Base-by-base conservation (phyloP, 2,797 vertebrate species). In the Myotis planiceps region DNA sequence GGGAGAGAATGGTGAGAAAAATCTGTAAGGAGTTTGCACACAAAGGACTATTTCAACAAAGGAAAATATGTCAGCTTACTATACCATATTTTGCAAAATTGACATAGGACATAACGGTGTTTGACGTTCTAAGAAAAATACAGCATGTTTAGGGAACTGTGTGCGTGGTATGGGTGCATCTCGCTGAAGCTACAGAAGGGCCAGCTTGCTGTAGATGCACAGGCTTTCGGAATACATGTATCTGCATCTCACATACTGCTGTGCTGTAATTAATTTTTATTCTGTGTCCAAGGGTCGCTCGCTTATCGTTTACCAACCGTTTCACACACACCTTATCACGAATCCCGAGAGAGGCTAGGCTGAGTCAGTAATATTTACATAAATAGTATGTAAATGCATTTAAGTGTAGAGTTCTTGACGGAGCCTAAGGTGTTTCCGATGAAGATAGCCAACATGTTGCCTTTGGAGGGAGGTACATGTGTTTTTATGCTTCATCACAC, bases 61-160 rank as follows among this genome's bases (percentile, higher is more conserved):
- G 60, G 69, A 82, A 96, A 94, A 96, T 84, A 93, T 90, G 78
- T 96, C 92, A 94, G 88, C 88, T 94, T 88, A 93, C 84, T 92
- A 92, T 96, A 90, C 92, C 72, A 94, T 90, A 92, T 94, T 96
- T 97, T 95, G 97, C 68, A 66, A 68, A 96, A 95, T 96, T 92
- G 88, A 94, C 90, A 87, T n/a, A 72, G 79, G 82, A 85, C 66
- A 89, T 89, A 95, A 79, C 80, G 66, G 23, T 88, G 81, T 89
- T 97, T 95, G 66, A 94, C 93, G 90, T 72, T 92, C 82, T 80
- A 34, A 92, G 87, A 89, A 94, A 96, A 95, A 76, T 89, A 87
- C 88, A 95, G 6, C 84, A 88, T 94, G 92, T 82, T 93, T 94
- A 78, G 66, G 71, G 71, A 34, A 91, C 13, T 89, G 53, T 86